Evolutionary conservation across 1,140 invertebrate genomes (phyloP), one percentile per base, ranked within the genome.

Genomic region (Colletes gigas): DNA sequence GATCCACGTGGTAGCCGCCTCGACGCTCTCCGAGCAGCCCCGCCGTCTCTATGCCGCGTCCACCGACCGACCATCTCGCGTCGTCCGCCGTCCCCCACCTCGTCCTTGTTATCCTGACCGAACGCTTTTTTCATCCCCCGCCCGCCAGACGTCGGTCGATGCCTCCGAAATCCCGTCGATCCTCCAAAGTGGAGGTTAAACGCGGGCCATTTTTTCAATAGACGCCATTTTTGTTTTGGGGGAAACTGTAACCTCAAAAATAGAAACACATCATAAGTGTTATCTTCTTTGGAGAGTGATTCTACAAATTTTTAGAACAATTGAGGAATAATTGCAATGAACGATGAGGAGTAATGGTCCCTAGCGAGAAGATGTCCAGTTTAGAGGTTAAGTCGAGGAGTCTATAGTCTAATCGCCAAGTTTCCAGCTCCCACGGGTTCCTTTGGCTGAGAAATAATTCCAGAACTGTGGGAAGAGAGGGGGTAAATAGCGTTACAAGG

Each of bases 1-100:
- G 85, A 86, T 86, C 85, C 82, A 83, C 85, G 85, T 81, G 85
- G 84, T 78, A 84, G 84, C 57, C 70, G 70, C 60, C 65, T 70
- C 77, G 52, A 39, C 63, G 47, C 69, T 67, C 63, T 71, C 68
- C 55, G 67, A 74, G 59, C 70, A 78, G 30, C 75, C 67, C 71
- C 67, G 39, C 63, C 72, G 72, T 76, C 70, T 73, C 73, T 63
- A 54, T 44, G 50, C 65, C 67, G 55, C 70, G 19, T 80, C 72
- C 82, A 81, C 65, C 83, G 65, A 55, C 68, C 81, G 76, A 60
- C 44, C 63, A 57, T 55, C 8, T 7, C 39, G 19, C 39, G 50
- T 9, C 9, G 21, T 52, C 79, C 39, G 0, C 52, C 10, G 19
- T 5, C 4, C 10, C 9, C 10, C 66, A n/a, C 39, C 55, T 65